These are phyloP conservation scores for Hemiprocne comata DNA, from an alignment of 2,113 vertebrate species.

Conservation along the genomic window DNA sequence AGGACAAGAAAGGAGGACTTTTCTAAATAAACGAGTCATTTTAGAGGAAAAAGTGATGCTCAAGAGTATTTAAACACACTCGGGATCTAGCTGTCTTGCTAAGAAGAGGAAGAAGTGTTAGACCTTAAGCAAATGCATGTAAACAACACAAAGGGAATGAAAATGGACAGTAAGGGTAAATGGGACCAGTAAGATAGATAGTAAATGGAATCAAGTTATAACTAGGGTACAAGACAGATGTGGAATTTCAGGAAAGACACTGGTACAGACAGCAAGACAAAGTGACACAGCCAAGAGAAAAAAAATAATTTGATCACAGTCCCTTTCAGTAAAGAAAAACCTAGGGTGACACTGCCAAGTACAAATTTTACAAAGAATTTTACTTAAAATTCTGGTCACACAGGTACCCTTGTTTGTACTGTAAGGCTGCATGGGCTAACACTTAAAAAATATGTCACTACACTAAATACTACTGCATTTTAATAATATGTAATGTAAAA, in stretches of 20 bases:
- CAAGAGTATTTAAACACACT: background rate
- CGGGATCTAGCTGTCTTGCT: background rate
- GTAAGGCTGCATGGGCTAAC: background rate
- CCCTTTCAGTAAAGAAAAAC: background rate
- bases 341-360: background rate
- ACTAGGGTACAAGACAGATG: background rate
- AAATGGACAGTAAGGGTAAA: background rate
- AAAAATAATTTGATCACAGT: background rate
- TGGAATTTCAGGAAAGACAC: background rate
- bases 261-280: background rate
- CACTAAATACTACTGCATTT: background rate
- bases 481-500: background rate
- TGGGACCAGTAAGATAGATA: background rate
- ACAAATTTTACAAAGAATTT: background rate
- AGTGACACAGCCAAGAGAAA: background rate
- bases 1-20: background rate
- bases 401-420: background rate
- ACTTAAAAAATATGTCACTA: background rate
- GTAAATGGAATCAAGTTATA: background rate
- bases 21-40: background rate
- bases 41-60: background rate
- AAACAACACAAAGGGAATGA: background rate
- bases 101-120: background rate
- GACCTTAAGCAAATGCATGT: background rate
- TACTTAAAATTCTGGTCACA: background rate